Evolutionary conservation across 2,888 invertebrate genomes (phyloP), one percentile per base, ranked within the genome.

Genomic region (Tipula lateralis): DNA sequence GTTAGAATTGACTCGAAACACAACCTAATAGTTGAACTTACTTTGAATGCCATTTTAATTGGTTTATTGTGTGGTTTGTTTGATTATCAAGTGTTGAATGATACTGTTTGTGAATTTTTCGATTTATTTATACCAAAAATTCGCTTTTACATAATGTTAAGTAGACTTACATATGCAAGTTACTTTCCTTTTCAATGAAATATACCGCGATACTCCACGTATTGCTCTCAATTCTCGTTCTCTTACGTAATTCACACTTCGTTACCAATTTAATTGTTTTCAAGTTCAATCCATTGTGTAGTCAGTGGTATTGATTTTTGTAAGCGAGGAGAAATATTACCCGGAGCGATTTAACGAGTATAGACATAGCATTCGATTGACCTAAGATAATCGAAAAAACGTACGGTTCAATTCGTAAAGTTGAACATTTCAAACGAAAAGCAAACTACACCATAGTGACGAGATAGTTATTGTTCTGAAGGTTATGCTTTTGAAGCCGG

Each of bases 31-130:
- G 19, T 66, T 44, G 16, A 44, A 16, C 66, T 82, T 82, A 82
- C 82, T 30, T 30, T 29, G 32, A 82, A 30, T 82, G 82, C 82
- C 82, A 82, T 82, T n/a, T 29, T 80, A 80, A 29, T 80, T 24
- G 6, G 32, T 32, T 32, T 7, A 7, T 32, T 83, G 34, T 6
- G 2, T 82, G 29, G 29, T 32, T 82, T 82, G 16, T n/a, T 30
- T 29, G 82, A 82, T 29, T 32, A 30, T 30, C 16, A 30, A 82
- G 9, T 16, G 32, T 82, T 82, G 82, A 82, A 82, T 82, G 82
- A 82, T 82, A 82, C 30, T 24, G 32, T 32, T 82, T 9, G n/a
- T 30, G n/a, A 82, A 30, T 7, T 30, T 82, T 24, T 24, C 66
- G 24, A 66, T 12, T 66, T 66, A 66, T 66, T 66, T 66, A 66